A percentile compares a stretch with the other conserved stretches of the same genome.
Conservation (phyloP, 2,888 invertebrate genomes). For the Heliconius erato region DNA sequence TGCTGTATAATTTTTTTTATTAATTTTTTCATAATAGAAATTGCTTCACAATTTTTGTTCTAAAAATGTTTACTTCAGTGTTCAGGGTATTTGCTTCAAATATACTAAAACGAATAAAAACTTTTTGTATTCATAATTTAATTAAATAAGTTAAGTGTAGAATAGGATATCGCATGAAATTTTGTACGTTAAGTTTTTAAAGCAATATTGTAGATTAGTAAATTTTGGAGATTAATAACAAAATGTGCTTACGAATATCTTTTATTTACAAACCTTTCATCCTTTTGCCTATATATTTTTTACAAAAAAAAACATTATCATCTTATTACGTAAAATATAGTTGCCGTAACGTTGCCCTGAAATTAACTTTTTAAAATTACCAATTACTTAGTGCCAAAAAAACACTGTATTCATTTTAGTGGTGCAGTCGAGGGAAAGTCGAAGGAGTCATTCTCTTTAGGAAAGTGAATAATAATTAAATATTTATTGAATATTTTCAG, state of each 20-base stretch:
- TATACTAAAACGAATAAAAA: neutral
- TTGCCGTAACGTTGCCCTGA: no score
- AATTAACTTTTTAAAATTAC: no score
- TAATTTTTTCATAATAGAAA: neutral
- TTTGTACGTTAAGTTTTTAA: slow-evolving; percentile 57
- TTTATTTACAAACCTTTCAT: slow-evolving; percentile 58
- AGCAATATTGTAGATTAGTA: slow-evolving; percentile 59
- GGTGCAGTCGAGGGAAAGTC: no score
- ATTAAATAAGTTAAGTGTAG: slow-evolving; percentile 17
- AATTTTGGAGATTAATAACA: slow-evolving; percentile 62
- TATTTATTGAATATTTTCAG: no score
- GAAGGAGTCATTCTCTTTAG: no score
- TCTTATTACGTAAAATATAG: no score
- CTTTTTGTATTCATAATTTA: neutral
- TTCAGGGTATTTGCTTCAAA: slow-evolving; percentile 43
- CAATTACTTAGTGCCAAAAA: no score
- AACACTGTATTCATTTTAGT: no score
- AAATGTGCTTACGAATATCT: slow-evolving; percentile 73
- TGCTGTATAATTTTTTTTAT: neutral
- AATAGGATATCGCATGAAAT: slow-evolving; percentile 44
- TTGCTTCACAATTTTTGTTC: neutral
- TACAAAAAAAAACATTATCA: neutral
- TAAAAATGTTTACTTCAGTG: neutral
- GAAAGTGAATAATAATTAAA: no score
- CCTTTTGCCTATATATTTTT: neutral